Conservation (phyloP, 2,113 vertebrate genomes). For the Jacana jacana region DNA sequence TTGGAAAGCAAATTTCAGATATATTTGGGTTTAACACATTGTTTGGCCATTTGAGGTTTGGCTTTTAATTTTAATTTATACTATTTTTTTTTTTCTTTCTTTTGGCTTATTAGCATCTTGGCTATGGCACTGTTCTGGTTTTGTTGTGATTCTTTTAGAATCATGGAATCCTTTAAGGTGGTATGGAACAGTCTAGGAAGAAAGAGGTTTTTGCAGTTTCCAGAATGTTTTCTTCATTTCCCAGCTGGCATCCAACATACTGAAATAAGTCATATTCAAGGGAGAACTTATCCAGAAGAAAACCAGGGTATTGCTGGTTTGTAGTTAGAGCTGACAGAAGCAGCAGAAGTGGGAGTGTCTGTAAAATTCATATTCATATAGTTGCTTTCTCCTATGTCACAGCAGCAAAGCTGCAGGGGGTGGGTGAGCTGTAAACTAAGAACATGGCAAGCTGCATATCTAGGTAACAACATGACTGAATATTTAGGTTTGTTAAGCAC, state of each 20-base stretch:
- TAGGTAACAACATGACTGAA: background rate
- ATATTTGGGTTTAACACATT: background rate
- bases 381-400: background rate
- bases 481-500: background rate
- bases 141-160: background rate
- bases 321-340: slow-evolving; percentile 1
- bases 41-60: background rate
- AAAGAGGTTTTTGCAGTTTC: background rate
- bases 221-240: background rate
- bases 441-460: background rate
- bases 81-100: background rate
- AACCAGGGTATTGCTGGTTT: background rate
- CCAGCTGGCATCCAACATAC: background rate
- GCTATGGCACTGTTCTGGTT: background rate
- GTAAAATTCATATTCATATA: background rate
- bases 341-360: background rate
- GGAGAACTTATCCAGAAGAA: background rate
- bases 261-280: background rate
- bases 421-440: background rate
- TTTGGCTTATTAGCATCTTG: background rate
- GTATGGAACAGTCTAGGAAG: background rate
- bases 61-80: background rate
- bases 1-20: background rate
- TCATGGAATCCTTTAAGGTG: background rate
- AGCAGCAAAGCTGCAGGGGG: background rate